These are phyloP conservation scores for Papilio glaucus DNA, from an alignment of 1,140 invertebrate genomes.

Conservation along the genomic window DNA sequence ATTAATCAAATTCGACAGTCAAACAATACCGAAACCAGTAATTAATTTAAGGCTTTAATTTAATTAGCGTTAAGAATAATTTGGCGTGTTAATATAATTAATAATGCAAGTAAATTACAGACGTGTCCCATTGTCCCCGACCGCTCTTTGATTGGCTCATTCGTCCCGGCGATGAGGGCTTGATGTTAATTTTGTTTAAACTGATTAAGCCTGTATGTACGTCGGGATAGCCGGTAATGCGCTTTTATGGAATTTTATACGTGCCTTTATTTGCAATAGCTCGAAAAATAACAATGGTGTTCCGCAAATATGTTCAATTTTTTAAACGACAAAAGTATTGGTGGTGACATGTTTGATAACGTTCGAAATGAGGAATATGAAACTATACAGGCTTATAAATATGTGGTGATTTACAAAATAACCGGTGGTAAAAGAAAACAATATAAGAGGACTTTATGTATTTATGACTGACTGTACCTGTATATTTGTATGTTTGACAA, in stretches of 20 bases:
- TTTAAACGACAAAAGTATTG: neutral
- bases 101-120: constrained; percentile 30
- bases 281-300: neutral
- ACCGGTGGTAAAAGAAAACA: too few relatives aligned
- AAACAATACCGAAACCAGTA: neutral
- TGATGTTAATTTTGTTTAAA: constrained; percentile 31
- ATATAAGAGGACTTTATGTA: too few relatives aligned
- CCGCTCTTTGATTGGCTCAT: constrained; percentile 34
- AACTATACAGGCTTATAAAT: too few relatives aligned
- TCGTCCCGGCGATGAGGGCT: constrained; percentile 16
- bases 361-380: neutral
- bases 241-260: constrained; percentile 4
- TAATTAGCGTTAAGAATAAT: constrained; percentile 30
- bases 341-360: neutral
- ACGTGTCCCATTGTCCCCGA: constrained; percentile 27
- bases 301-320: neutral
- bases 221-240: neutral
- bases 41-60: constrained; percentile 25
- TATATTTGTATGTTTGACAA: too few relatives aligned
- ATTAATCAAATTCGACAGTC: neutral
- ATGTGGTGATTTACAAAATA: too few relatives aligned
- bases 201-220: constrained; percentile 20
- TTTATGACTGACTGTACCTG: too few relatives aligned
- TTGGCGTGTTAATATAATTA: constrained; percentile 31
- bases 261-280: constrained; percentile 27